Evolutionary conservation across 2,113 vertebrate genomes (phyloP), one percentile per base, ranked within the genome.

Genomic region (Sceloporus undulatus): DNA sequence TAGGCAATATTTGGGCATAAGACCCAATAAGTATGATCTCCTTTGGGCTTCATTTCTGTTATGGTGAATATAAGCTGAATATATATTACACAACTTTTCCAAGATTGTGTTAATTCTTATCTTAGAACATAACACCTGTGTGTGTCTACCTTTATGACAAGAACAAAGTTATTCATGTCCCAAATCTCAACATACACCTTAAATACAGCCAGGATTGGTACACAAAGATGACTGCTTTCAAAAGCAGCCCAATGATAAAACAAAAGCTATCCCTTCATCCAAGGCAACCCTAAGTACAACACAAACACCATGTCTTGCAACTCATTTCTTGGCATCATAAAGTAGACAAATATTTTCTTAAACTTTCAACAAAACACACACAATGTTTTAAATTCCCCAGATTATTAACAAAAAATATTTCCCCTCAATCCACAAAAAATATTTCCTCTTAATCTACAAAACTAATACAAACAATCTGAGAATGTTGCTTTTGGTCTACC

Each of bases 361-460:
- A 27, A 87, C n/a, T 71, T 38, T 34, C 52, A 62, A 62, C 19
- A 29, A 59, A n/a, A 52, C 71, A 75, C 34, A 74, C 6, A 74
- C 78, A 87, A 81, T 73, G 70, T 80, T 88, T 54, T 79, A 85
- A 91, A 87, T 74, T 48, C 21, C 0, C 0, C 86, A 34, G 79
- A 82, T 84, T 90, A 85, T 92, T 90, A 92, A 88, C 75, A 85
- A 87, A 38, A 70, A 48, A 10, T 25, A 70, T 65, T n/a, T 77
- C 9, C 71, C 48, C 71, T 34, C 21, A 11, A 21, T 66, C 29
- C 3, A 18, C 13, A 25, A 68, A 10, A n/a, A 79, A 54, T 16
- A 48, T 25, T 13, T 16, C 59, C 59, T 27, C 48, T 48, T 68
- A 86, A 68, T 68, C 76, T 65, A 70, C 21, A 80, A 80, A 87